phyloP scores from a whole-genome alignment of 1,140 invertebrate species.

The Apis mellifera region Amel_HAv3.1 CM009935.2:4311501-4312000 shows the following conservation, averaged over 20 bases:
- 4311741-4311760: background rate
- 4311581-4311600: background rate
- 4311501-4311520: conserved; percentile 47
- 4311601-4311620: background rate
- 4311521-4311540: conserved; percentile 36
- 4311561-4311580: conserved; percentile 34
- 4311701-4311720: background rate
- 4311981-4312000: background rate
- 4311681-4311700: background rate
- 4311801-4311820: background rate
- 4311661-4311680: background rate
- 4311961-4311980: conserved; percentile 1
- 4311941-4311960: background rate
- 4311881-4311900: background rate
- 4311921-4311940: background rate
- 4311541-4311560: background rate
- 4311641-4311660: conserved; percentile 9
- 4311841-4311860: background rate
- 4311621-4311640: conserved; percentile 31
- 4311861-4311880: background rate
- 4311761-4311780: too few relatives aligned
- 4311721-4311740: background rate
- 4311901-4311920: conserved; percentile 4
- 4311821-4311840: background rate
- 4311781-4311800: too few relatives aligned